phyloP scores from a whole-genome alignment of 2,797 vertebrate species.

The Euthynnus affinis region DNA sequence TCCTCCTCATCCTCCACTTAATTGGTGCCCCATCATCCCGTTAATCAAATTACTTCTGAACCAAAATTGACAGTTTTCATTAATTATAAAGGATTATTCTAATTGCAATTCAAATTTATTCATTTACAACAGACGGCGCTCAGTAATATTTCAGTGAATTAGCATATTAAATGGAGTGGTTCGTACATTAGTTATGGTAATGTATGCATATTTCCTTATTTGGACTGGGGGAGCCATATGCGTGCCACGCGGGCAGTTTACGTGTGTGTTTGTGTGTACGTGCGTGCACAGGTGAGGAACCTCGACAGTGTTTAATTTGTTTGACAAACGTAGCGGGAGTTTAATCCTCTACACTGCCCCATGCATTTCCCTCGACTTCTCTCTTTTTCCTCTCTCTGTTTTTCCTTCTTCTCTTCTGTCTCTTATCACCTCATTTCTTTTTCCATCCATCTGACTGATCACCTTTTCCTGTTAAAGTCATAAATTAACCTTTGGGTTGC shows the following conservation, averaged over 20 bases:
- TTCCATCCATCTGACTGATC: constrained; percentile 1
- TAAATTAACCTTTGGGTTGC: constrained; percentile 23
- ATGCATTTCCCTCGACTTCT: constrained; percentile 78
- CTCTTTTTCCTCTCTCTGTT: background rate
- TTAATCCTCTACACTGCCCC: constrained; percentile 86
- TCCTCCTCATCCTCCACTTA: constrained; percentile 74
- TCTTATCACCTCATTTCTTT: constrained; percentile 15
- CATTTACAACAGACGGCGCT: constrained; percentile 99
- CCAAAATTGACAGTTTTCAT: constrained; percentile 99
- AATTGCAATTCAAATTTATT: constrained; percentile 99
- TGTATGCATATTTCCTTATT: constrained; percentile 99
- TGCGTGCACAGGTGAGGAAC: constrained; percentile 92
- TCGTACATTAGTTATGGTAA: constrained; percentile 98
- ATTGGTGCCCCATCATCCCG: constrained; percentile 98
- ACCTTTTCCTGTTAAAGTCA: constrained; percentile 26
- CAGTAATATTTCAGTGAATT: constrained; percentile 99
- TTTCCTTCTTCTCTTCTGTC: background rate
- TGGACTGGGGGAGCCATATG: constrained; percentile 81
- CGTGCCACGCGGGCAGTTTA: constrained; percentile 60
- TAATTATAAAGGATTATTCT: constrained; percentile 99
- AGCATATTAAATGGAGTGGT: constrained; percentile 99
- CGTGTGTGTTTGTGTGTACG: constrained; percentile 48
- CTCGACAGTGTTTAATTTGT: constrained; percentile 96
- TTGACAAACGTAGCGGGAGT: constrained; percentile 93
- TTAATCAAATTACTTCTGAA: constrained; percentile 99